Percentiles rank a stretch among this genome's conserved stretches.
Conservation (phyloP, 2,113 vertebrate genomes). For the Hoplias malabaricus region DNA sequence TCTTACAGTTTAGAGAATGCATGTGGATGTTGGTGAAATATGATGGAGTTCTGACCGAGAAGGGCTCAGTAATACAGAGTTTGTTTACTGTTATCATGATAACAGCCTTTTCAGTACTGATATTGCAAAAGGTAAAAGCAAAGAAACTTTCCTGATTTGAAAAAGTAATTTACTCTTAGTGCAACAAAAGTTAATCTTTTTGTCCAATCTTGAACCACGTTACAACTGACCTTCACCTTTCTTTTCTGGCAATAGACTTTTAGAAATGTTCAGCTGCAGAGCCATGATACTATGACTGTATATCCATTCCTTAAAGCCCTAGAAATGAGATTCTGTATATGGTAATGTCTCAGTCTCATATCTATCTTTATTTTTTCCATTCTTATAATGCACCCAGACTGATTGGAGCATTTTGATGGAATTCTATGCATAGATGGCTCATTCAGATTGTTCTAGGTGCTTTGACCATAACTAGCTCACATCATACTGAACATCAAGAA, state of each 20-base stretch:
- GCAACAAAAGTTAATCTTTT: neutral
- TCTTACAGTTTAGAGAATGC: neutral
- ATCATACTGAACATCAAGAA: slow-evolving; percentile 16
- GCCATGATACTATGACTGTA: no score
- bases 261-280: no score
- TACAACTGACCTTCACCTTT: no score
- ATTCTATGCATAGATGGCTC: neutral
- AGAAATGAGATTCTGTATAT: no score
- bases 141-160: no score
- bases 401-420: no score
- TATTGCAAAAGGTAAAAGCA: neutral
- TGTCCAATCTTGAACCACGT: neutral
- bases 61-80: neutral
- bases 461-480: neutral
- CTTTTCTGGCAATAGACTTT: neutral
- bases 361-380: neutral
- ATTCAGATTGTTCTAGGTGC: neutral
- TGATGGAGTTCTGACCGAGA: slow-evolving; percentile 8
- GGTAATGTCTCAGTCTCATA: no score
- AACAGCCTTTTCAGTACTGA: neutral
- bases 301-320: no score
- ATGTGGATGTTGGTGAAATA: neutral
- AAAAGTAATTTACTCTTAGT: no score
- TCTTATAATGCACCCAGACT: no score
- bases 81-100: neutral